These are phyloP conservation scores for Cephus rjabovi DNA, from an alignment of 2,888 invertebrate genomes.

Conservation along the genomic window DNA sequence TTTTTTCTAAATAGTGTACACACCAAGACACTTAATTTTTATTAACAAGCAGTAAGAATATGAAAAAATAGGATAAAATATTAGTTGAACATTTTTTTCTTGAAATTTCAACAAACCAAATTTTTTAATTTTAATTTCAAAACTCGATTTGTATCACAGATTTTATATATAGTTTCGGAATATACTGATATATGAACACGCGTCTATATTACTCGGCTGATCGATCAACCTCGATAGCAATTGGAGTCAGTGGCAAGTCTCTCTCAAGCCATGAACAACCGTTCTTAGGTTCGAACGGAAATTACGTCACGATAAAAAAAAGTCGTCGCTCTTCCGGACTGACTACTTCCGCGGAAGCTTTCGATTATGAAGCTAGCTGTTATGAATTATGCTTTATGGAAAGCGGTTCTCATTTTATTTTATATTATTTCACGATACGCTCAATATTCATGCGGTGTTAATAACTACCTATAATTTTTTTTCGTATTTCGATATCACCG, in stretches of 20 bases:
- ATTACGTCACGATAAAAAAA: constrained; percentile 26
- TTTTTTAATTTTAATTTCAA: too few relatives aligned
- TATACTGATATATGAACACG: neutral
- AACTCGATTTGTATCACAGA: too few relatives aligned
- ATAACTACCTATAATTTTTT: neutral
- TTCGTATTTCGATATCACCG: neutral
- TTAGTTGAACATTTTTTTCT: neutral
- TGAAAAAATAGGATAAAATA: neutral
- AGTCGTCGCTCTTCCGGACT: constrained; percentile 3
- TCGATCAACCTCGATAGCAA: constrained; percentile 16
- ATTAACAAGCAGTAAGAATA: neutral
- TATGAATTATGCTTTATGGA: neutral
- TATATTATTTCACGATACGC: neutral
- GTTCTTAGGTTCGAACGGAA: constrained; percentile 18
- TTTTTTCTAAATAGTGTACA: neutral
- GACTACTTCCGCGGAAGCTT: constrained; percentile 11
- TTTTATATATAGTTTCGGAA: neutral
- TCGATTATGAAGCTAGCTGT: constrained; percentile 10
- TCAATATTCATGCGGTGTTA: neutral
- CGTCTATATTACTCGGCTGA: neutral
- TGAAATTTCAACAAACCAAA: neutral
- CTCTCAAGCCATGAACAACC: neutral
- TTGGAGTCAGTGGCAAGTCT: constrained; percentile 12
- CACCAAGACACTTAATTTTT: neutral
- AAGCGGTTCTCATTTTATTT: constrained; percentile 4